Conservation (phyloP, 2,797 vertebrate genomes). For the Lateolabrax maculatus region DNA sequence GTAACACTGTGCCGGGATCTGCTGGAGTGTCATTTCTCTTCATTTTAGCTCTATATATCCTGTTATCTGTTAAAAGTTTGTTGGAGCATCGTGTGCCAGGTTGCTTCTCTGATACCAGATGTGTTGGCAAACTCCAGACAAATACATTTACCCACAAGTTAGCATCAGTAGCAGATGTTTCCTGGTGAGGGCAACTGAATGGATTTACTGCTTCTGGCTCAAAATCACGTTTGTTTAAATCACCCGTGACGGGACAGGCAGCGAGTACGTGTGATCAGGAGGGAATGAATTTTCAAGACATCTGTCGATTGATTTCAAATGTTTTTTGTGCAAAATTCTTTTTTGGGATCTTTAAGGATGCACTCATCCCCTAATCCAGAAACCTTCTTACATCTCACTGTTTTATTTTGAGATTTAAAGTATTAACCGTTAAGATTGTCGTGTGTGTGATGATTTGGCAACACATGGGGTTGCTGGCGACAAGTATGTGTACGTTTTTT, state of each 20-base stretch:
- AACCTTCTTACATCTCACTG: too few species aligned
- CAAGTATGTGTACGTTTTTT: neutral
- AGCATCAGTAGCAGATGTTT: constrained; percentile 18
- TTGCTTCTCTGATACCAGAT: neutral
- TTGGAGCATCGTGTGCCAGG: neutral
- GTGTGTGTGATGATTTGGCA: neutral
- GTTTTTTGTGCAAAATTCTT: neutral
- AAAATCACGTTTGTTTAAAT: neutral
- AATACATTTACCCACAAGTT: neutral
- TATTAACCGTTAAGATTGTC: neutral
- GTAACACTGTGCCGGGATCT: neutral
- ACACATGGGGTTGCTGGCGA: neutral
- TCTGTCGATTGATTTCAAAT: neutral
- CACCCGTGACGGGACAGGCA: neutral
- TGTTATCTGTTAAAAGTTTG: neutral
- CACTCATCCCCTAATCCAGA: neutral
- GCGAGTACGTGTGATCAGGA: neutral
- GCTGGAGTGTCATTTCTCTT: neutral
- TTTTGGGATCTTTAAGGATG: neutral
- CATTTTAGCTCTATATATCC: neutral
- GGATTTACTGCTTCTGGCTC: neutral
- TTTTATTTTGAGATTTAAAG: neutral
- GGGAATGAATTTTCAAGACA: neutral
- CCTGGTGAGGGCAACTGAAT: neutral
- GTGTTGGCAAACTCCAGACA: neutral